Evolutionary conservation across 2,797 vertebrate genomes (phyloP), one percentile per base, ranked within the genome.

Genomic region (Amblyraja radiata): DNA sequence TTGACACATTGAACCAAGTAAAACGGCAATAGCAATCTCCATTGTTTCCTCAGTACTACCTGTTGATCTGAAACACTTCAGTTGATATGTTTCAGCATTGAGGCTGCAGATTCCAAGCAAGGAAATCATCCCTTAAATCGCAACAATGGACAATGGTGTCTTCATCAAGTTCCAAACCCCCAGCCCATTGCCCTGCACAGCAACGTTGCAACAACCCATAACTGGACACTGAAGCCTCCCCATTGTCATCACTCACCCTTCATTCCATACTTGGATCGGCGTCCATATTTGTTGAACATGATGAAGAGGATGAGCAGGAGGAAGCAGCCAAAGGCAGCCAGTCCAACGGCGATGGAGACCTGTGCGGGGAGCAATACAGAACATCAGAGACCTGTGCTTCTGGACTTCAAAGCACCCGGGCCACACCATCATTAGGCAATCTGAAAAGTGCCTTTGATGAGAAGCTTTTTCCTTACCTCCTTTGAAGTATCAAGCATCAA

Each of bases 241-340:
- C 32, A 25, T 36, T 74, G 10, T 54, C 39, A 0, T 0, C 16
- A 95, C 97, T 95, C 97, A 99, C 99, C 98, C 98, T 99, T 99
- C 98, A 99, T 99, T 94, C 98, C 99, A 93, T 99, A 99, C 95
- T 99, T 99, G 95, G 98, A 99, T 93, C 98, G 97, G 4, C 98
- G 97, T 93, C 98, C 98, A 2, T 99, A 99, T 95, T 99, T 99
- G 97, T 99, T 99, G 97, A 99, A 99, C 96, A 99, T 98, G 94
- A 99, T 97, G 93, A 99, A 99, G 93, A 99, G 97, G 93, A 99
- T 97, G 93, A 99, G 97, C 95, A 99, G 96, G 93, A 99, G 97
- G 94, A 99, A 97, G 10, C 98, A 99, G 77, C 98, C 98, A 78
- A 99, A 99, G 83, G 98, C 98, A 7, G 98, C 99, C 93, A 99